Base-by-base conservation (phyloP, 2,888 invertebrate species). In the Temnothorax rugatulus region DNA sequence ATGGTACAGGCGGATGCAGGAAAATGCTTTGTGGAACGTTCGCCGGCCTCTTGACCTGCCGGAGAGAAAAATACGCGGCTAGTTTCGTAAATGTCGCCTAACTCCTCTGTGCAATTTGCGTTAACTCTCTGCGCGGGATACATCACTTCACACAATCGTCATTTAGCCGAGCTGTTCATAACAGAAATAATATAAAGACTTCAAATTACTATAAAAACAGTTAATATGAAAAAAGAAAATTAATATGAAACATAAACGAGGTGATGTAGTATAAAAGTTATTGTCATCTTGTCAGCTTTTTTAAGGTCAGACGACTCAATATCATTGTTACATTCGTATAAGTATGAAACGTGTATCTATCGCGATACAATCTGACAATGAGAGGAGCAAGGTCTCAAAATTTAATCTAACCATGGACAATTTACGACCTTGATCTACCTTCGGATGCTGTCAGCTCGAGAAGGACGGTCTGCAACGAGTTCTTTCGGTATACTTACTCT, bases 381-480 rank as follows among this genome's bases (percentile, higher is more conserved):
- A 47, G 34, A 54, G 34, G 11, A 41, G 11, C 21, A 38, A 71
- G 44, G 18, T 13, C 18, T 29, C 4, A 29, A 79, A 79, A 69
- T 29, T 59, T 57, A 69, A 44, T 2, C 13, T n/a, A 21, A 25
- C 15, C 44, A n/a, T 2, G 9, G 7, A 29, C n/a, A 41, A 2
- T 21, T 57, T 25, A 77, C 21, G 25, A 66, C 69, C 63, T 75
- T 64, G 54, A 44, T 69, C 21, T 52, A 63, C 11, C 21, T 57
- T 29, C 4, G 29, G 18, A 54, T 21, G 29, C 15, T 13, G 59
- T 59, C 47, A 47, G n/a, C 21, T 59, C 29, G 18, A 54, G 47
- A 59, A 81, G 38, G 47, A 47, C 44, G 13, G 15, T 5, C 3
- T 15, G 71, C 8, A 29, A 47, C 11, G 13, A 79, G 38, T 79